Percentiles rank a stretch among this genome's conserved stretches.
Conservation (phyloP, 2,113 vertebrate species). For the Thunnus thynnus region DNA sequence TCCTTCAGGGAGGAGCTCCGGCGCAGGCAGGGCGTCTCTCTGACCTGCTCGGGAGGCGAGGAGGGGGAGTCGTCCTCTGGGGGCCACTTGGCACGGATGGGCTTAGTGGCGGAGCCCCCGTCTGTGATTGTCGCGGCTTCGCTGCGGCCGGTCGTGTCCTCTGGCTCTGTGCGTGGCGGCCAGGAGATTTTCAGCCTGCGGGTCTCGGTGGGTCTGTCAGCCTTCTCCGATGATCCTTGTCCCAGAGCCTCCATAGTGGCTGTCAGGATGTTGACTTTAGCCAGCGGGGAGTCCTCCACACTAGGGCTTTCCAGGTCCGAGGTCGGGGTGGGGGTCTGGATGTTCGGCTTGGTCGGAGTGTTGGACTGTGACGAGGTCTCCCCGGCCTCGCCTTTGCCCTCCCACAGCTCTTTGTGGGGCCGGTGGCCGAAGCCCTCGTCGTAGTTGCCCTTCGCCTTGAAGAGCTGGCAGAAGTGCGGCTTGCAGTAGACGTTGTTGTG, state of each 20-base stretch:
- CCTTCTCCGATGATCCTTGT: slow-evolving; percentile 71
- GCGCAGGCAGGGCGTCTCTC: slow-evolving; percentile 86
- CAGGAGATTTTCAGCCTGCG: slow-evolving; percentile 94
- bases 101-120: slow-evolving; percentile 80
- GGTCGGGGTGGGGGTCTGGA: slow-evolving; percentile 43
- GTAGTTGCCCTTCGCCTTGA: slow-evolving; percentile 98
- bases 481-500: slow-evolving; percentile 96
- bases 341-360: slow-evolving; percentile 13
- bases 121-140: slow-evolving; percentile 71
- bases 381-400: slow-evolving; percentile 83
- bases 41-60: slow-evolving; percentile 58
- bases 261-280: slow-evolving; percentile 91
- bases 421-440: slow-evolving; percentile 98
- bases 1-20: slow-evolving; percentile 91
- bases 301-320: slow-evolving; percentile 84
- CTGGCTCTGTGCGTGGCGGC: slow-evolving; percentile 86
- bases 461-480: slow-evolving; percentile 97
- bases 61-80: slow-evolving; percentile 89
- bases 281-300: slow-evolving; percentile 93
- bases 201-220: slow-evolving; percentile 88
- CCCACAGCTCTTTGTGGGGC: slow-evolving; percentile 96
- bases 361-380: slow-evolving; percentile 58
- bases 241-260: slow-evolving; percentile 94
- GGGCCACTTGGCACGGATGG: slow-evolving; percentile 92
- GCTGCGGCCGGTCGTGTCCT: slow-evolving; percentile 42